A percentile compares a stretch with the other conserved stretches of the same genome.
Evolutionary conservation across 2,113 vertebrate species (phyloP).

Genomic region (Pao palembangensis): DNA sequence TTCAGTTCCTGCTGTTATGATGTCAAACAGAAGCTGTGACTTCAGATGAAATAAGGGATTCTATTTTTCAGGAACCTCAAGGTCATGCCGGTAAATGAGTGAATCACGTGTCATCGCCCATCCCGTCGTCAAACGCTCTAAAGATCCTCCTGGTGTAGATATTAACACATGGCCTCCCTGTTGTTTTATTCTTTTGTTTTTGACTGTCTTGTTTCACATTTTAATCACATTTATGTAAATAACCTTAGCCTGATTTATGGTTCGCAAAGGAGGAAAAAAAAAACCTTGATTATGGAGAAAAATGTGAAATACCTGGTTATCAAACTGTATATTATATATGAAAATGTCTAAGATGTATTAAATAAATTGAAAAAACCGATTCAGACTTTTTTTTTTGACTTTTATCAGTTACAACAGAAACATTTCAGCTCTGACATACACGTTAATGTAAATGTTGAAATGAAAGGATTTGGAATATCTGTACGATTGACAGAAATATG

Average conservation of each 20-base stretch:
- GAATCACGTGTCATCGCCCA: constrained; percentile 9
- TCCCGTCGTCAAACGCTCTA: constrained; percentile 21
- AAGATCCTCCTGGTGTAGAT: constrained; percentile 65
- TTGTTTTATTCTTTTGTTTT: constrained; percentile 58
- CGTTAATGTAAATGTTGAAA: no score
- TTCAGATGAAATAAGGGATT: constrained; percentile 21
- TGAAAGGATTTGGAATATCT: neutral
- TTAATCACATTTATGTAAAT: constrained; percentile 80
- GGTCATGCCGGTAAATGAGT: constrained; percentile 9
- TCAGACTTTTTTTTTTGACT: neutral
- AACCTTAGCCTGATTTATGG: constrained; percentile 72
- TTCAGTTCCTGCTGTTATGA: constrained; percentile 1
- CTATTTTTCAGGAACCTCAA: constrained; percentile 3
- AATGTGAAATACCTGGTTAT: constrained; percentile 77
- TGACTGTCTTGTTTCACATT: constrained; percentile 62
- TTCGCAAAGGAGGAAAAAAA: constrained; percentile 66
- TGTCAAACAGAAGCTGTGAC: constrained; percentile 12
- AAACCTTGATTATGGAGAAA: constrained; percentile 67
- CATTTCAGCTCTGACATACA: no score
- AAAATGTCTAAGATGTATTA: constrained; percentile 76
- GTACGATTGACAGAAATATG: no score
- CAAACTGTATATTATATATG: constrained; percentile 78
- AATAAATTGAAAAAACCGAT: constrained; percentile 68
- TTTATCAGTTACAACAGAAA: no score
- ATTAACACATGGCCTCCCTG: constrained; percentile 54